phyloP scores from a whole-genome alignment of 2,888 invertebrate genomes.

The Cosmia pyralina region DNA sequence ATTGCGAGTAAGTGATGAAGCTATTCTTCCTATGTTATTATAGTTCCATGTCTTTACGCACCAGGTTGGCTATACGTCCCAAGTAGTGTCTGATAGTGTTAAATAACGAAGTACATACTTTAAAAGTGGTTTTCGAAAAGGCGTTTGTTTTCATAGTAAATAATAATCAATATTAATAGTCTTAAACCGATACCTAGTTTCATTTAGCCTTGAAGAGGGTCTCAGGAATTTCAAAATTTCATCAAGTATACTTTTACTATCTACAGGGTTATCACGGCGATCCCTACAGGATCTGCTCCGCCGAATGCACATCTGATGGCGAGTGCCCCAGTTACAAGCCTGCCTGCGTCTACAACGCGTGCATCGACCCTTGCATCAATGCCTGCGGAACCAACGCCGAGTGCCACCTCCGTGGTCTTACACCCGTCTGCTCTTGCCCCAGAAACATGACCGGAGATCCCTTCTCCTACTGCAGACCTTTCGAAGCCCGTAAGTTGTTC shows the following conservation, averaged over 20 bases:
- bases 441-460: constrained; percentile 97
- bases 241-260: constrained; percentile 3
- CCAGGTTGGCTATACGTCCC: no score
- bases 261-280: constrained; percentile 94
- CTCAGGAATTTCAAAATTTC: not conserved
- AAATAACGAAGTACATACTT: not conserved
- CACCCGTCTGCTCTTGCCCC: constrained; percentile 96
- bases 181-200: no score
- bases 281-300: constrained; percentile 93
- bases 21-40: no score
- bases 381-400: constrained; percentile 95
- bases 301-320: constrained; percentile 94
- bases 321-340: constrained; percentile 95
- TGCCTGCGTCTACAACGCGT: constrained; percentile 95
- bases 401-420: constrained; percentile 94
- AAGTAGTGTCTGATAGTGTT: not conserved
- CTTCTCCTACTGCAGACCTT: constrained; percentile 94
- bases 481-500: constrained; percentile 92
- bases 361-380: constrained; percentile 95
- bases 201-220: not conserved
- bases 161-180: no score
- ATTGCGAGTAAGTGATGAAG: not conserved
- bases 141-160: no score
- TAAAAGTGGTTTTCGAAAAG: no score
- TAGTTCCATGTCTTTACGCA: no score